A percentile compares a stretch with the other conserved stretches of the same genome.
phyloP scores from a whole-genome alignment of 1,140 invertebrate genomes.

The Thaumetopoea pityocampa region DNA sequence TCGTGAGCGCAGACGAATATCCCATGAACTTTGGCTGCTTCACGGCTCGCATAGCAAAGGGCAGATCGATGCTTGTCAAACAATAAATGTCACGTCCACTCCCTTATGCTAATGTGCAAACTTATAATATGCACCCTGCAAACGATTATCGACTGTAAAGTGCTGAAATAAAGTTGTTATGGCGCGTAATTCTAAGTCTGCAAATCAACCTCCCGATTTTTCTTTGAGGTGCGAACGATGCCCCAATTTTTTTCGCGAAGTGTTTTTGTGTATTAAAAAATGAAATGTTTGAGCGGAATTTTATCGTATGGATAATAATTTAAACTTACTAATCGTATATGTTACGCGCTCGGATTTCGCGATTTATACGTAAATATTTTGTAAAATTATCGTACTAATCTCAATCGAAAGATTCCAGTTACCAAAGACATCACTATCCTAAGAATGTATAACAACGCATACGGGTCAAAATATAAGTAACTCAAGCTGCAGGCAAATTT shows the following conservation, averaged over 20 bases:
- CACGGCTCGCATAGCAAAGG: slow-evolving; percentile 63
- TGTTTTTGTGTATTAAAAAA: slow-evolving; percentile 44
- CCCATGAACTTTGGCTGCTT: slow-evolving; percentile 52
- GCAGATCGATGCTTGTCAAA: slow-evolving; percentile 73
- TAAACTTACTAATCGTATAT: too few relatives aligned
- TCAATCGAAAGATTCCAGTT: too few relatives aligned
- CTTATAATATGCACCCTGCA: slow-evolving; percentile 6
- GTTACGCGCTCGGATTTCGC: too few relatives aligned
- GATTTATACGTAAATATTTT: too few relatives aligned
- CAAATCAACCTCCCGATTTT: slow-evolving; percentile 44
- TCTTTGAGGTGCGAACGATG: slow-evolving; percentile 63
- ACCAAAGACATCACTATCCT: too few relatives aligned
- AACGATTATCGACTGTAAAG: slow-evolving; percentile 3
- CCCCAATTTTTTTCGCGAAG: slow-evolving; percentile 55
- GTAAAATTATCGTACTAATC: too few relatives aligned
- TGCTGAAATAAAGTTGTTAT: background rate
- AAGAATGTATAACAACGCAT: too few relatives aligned
- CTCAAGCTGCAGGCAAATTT: too few relatives aligned
- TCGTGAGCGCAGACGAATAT: slow-evolving; percentile 19
- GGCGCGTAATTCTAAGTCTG: slow-evolving; percentile 10
- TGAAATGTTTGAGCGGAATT: slow-evolving; percentile 13
- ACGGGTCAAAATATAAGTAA: too few relatives aligned
- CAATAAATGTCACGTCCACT: slow-evolving; percentile 72
- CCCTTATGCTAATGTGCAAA: slow-evolving; percentile 47
- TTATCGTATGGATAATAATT: background rate